Conservation (phyloP, 2,113 vertebrate genomes). For the Otocyon megalotis region DNA sequence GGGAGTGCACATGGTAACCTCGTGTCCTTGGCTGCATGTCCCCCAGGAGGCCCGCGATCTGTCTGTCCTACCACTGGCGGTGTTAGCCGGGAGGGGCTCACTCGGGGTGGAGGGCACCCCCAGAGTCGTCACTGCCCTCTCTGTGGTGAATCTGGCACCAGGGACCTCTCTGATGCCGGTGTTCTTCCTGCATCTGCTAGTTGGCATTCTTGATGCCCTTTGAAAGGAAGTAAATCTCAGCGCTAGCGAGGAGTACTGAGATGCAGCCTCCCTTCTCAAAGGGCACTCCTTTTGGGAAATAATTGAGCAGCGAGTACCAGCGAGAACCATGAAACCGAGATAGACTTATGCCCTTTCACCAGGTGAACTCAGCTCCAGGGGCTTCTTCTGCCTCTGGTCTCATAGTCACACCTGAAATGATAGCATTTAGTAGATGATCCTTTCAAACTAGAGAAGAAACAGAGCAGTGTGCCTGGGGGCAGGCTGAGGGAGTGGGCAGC, state of each 20-base stretch:
- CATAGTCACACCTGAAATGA: neutral
- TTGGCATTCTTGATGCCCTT: neutral
- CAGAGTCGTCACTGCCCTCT: neutral
- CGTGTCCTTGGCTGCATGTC: accelerated
- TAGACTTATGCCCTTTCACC: neutral
- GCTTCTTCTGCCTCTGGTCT: neutral
- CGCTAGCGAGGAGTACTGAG: neutral
- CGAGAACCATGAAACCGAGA: neutral
- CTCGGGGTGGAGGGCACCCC: accelerated
- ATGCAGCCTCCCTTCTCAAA: neutral
- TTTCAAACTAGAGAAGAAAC: neutral
- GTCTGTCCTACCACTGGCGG: neutral
- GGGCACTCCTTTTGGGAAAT: neutral
- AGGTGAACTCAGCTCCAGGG: neutral
- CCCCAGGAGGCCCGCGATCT: neutral
- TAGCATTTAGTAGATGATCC: neutral
- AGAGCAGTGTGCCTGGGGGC: neutral
- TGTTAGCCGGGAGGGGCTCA: neutral
- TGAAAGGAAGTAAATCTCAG: neutral
- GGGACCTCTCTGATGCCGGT: neutral
- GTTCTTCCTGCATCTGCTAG: neutral
- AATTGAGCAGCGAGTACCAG: neutral
- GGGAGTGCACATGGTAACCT: neutral
- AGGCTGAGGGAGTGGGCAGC: no score
- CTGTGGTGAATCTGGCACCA: neutral